phyloP scores from a whole-genome alignment of 92 coral and sea anemone species.

The Pocillopora grandis region DNA sequence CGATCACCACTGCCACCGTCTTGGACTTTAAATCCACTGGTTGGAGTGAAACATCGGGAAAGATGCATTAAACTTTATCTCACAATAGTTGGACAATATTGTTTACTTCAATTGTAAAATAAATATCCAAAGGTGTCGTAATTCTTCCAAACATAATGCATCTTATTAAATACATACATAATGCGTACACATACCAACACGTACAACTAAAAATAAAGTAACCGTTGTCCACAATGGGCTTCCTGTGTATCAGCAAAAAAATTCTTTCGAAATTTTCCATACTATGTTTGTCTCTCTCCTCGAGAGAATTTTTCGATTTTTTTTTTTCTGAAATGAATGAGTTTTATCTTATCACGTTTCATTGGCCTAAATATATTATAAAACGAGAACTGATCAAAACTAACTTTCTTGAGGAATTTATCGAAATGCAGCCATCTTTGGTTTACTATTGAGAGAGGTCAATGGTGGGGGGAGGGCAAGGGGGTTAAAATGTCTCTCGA shows the following conservation, averaged over 20 bases:
- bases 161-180: conserved; percentile 15
- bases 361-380: too few species aligned
- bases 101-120: conserved; percentile 27
- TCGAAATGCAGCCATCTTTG: too few species aligned
- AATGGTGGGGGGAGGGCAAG: too few species aligned
- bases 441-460: too few species aligned
- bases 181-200: conserved; percentile 24
- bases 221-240: conserved; percentile 25
- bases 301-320: neutral
- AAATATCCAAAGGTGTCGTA: conserved; percentile 36
- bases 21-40: too few species aligned
- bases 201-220: conserved; percentile 4
- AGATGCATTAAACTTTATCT: too few species aligned
- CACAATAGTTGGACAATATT: conserved; percentile 3
- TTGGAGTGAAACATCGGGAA: too few species aligned
- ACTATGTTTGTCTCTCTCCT: neutral
- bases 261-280: neutral
- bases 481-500: too few species aligned
- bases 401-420: too few species aligned
- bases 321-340: neutral
- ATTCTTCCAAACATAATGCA: conserved; percentile 29
- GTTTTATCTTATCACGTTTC: neutral
- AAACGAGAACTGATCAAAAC: too few species aligned
- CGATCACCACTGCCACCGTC: too few species aligned
- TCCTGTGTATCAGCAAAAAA: neutral